These are phyloP conservation scores for Brachionichthys hirsutus DNA, from an alignment of 2,113 vertebrate species.

Conservation along the genomic window DNA sequence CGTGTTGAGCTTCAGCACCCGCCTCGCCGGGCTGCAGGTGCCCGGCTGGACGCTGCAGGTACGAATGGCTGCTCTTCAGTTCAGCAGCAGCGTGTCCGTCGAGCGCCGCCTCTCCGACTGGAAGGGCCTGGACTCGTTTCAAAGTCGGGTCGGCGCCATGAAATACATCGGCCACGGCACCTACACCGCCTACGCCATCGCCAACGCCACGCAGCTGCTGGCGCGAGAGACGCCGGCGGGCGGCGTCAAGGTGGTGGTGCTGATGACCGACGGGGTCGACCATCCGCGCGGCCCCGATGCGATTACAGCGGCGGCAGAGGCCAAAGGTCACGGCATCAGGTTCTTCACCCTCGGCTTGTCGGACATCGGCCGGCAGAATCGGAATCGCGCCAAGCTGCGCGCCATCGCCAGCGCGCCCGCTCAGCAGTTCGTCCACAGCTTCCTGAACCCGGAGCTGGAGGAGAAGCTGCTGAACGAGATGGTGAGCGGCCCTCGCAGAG, in stretches of 20 bases:
- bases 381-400: slow-evolving; percentile 80
- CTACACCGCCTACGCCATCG: slow-evolving; percentile 86
- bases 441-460: slow-evolving; percentile 79
- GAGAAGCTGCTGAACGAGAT: slow-evolving; percentile 75
- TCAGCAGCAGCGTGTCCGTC: slow-evolving; percentile 85
- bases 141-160: slow-evolving; percentile 72
- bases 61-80: slow-evolving; percentile 84
- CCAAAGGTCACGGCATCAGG: slow-evolving; percentile 80
- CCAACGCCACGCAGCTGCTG: slow-evolving; percentile 83
- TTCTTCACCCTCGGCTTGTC: slow-evolving; percentile 85
- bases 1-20: slow-evolving; percentile 76
- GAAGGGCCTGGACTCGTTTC: slow-evolving; percentile 81
- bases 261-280: slow-evolving; percentile 88
- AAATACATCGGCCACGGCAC: slow-evolving; percentile 87
- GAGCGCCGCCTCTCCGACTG: slow-evolving; percentile 82
- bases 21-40: slow-evolving; percentile 73
- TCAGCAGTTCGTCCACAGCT: slow-evolving; percentile 76
- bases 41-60: slow-evolving; percentile 68
- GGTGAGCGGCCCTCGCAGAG: slow-evolving; percentile 74
- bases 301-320: slow-evolving; percentile 72
- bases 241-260: slow-evolving; percentile 78
- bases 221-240: slow-evolving; percentile 74
- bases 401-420: slow-evolving; percentile 80
- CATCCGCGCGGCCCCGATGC: slow-evolving; percentile 85
- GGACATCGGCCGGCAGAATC: slow-evolving; percentile 57